These are phyloP conservation scores for Heliconius charithonia DNA, from an alignment of 2,888 invertebrate genomes.

Conservation along the genomic window DNA sequence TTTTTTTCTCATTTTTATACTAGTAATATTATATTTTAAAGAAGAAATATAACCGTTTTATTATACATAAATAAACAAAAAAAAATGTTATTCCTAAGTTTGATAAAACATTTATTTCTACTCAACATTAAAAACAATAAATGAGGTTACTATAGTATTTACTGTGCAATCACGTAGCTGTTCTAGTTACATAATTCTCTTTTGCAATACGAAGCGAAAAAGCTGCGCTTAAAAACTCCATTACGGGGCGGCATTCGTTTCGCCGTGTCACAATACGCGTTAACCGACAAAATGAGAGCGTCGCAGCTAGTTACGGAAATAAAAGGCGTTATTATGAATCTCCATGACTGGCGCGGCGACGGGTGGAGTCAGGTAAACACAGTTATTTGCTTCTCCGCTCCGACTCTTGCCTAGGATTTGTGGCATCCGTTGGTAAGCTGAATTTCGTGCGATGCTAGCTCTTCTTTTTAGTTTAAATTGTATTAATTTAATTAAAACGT, in stretches of 20 bases:
- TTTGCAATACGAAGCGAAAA: constrained; percentile 67
- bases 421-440: constrained; percentile 74
- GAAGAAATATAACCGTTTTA: background rate
- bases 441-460: constrained; percentile 33
- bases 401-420: constrained; percentile 75
- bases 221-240: constrained; percentile 75
- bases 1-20: background rate
- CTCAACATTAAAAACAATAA: constrained; percentile 64
- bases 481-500: background rate
- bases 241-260: constrained; percentile 75
- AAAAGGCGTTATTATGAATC: constrained; percentile 78
- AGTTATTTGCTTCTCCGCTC: constrained; percentile 72
- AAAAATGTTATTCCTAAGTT: background rate
- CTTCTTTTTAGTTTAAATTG: constrained; percentile 8
- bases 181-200: constrained; percentile 72
- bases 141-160: constrained; percentile 62
- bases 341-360: constrained; percentile 51
- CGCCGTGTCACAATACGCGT: constrained; percentile 75
- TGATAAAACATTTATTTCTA: constrained; percentile 3
- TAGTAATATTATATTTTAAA: no score
- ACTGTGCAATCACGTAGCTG: constrained; percentile 66
- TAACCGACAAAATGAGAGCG: constrained; percentile 78
- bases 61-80: background rate
- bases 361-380: constrained; percentile 70
- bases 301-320: constrained; percentile 78